Evolutionary conservation across 2,113 vertebrate species (phyloP).

Genomic region (Malaclemys terrapin): DNA sequence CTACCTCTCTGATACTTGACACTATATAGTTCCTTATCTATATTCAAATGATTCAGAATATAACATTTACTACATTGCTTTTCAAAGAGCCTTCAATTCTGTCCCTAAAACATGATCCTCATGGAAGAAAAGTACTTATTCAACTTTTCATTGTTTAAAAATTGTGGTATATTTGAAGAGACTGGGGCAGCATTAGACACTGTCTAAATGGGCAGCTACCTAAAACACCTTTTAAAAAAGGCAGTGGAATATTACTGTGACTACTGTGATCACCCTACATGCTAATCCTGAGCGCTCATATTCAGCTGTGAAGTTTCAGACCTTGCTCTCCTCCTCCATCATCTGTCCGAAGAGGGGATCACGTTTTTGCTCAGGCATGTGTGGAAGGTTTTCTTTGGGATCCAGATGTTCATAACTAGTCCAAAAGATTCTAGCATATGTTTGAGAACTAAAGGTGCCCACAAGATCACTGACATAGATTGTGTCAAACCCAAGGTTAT

Average conservation of each 20-base stretch:
- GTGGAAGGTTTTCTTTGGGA: neutral
- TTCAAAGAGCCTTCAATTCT: slow-evolving; percentile 43
- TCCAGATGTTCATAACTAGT: neutral
- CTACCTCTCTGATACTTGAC: too few relatives aligned
- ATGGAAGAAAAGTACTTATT: slow-evolving; percentile 39
- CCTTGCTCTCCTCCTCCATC: neutral
- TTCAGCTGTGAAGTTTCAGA: slow-evolving; percentile 45
- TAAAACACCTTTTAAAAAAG: neutral
- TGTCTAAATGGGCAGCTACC: neutral
- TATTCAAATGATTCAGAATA: slow-evolving; percentile 37
- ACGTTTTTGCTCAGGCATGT: neutral
- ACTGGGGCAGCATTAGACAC: neutral
- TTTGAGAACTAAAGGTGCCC: neutral
- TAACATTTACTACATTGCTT: neutral
- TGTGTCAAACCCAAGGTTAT: neutral
- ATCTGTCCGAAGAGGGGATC: neutral
- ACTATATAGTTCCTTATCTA: neutral
- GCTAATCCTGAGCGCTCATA: neutral
- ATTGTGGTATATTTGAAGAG: slow-evolving; percentile 9
- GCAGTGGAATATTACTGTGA: neutral
- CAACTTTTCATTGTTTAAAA: slow-evolving; percentile 53
- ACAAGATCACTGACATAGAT: slow-evolving; percentile 44
- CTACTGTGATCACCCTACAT: neutral
- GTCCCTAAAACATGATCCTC: slow-evolving; percentile 30
- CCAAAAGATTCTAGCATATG: neutral